Evolutionary conservation across 2,888 invertebrate species (phyloP).

Genomic region (Tetranychus piercei): DNA sequence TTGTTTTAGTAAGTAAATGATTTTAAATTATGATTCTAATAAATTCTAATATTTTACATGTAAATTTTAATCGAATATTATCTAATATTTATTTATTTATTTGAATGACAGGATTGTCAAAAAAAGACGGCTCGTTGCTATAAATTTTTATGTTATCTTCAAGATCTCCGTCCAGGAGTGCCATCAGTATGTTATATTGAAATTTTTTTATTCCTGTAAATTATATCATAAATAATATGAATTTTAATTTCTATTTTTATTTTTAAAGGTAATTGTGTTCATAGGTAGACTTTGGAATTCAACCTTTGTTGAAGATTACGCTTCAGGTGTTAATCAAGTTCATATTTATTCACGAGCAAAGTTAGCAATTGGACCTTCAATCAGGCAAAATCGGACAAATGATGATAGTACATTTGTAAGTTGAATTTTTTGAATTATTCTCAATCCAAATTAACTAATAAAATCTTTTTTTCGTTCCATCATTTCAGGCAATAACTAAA

Average conservation of each 20-base stretch:
- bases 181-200: slow-evolving; percentile 38
- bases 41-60: slow-evolving; percentile 65
- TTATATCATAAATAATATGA: background rate
- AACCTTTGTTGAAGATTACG: slow-evolving; percentile 71
- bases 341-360: slow-evolving; percentile 58
- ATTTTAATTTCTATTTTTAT: slow-evolving; percentile 31
- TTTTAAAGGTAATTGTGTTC: slow-evolving; percentile 44
- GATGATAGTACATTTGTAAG: slow-evolving; percentile 29
- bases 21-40: slow-evolving; percentile 38
- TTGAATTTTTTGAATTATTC: slow-evolving; percentile 11
- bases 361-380: slow-evolving; percentile 37
- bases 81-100: slow-evolving; percentile 31
- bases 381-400: slow-evolving; percentile 29
- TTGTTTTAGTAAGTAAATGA: slow-evolving; percentile 29
- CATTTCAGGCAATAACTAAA: slow-evolving; percentile 43
- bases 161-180: slow-evolving; percentile 53
- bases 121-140: slow-evolving; percentile 56
- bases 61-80: slow-evolving; percentile 27
- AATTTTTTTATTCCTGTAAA: background rate
- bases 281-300: slow-evolving; percentile 81
- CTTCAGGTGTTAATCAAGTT: slow-evolving; percentile 54
- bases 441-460: slow-evolving; percentile 22
- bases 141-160: slow-evolving; percentile 60
- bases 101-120: slow-evolving; percentile 3
- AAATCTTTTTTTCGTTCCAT: slow-evolving; percentile 38